A percentile compares a stretch with the other conserved stretches of the same genome.
These are phyloP conservation scores for Platerodrilus igneus DNA, from an alignment of 2,888 invertebrate species.

Conservation along the genomic window DNA sequence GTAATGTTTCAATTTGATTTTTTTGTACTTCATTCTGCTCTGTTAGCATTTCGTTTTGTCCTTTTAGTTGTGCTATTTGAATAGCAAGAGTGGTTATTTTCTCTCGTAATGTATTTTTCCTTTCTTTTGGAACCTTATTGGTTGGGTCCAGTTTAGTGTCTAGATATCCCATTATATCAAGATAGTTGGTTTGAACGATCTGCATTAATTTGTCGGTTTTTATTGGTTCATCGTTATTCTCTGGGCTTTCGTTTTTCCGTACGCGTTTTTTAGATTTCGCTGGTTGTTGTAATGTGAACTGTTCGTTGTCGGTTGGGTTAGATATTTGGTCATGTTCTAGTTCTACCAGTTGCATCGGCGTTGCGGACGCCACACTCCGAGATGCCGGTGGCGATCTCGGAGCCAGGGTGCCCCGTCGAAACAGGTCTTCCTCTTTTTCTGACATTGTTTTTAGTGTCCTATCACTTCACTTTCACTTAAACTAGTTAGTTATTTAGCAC, in stretches of 20 bases:
- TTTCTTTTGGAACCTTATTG: neutral
- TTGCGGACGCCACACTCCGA: neutral
- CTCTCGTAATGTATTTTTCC: neutral
- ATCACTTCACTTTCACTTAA: too few species aligned
- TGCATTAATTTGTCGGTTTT: neutral
- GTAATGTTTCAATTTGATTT: too few species aligned
- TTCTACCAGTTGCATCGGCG: neutral
- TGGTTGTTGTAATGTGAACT: neutral
- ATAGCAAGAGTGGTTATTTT: constrained; percentile 8
- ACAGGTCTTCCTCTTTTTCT: too few species aligned
- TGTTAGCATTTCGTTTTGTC: neutral
- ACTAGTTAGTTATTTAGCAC: too few species aligned
- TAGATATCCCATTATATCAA: neutral
- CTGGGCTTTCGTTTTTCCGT: neutral
- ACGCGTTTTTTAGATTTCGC: neutral
- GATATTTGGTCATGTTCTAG: neutral
- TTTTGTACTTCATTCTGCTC: neutral
- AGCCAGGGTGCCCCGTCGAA: too few species aligned
- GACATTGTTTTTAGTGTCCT: too few species aligned
- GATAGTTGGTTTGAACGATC: neutral
- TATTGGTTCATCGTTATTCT: neutral
- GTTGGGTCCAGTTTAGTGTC: constrained; percentile 4
- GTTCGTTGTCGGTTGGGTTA: neutral
- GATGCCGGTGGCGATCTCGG: constrained; percentile 2
- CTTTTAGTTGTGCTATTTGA: neutral